Evolutionary conservation across 2,113 vertebrate genomes (phyloP), one percentile per base, ranked within the genome.

Genomic region (Eurypyga helias): DNA sequence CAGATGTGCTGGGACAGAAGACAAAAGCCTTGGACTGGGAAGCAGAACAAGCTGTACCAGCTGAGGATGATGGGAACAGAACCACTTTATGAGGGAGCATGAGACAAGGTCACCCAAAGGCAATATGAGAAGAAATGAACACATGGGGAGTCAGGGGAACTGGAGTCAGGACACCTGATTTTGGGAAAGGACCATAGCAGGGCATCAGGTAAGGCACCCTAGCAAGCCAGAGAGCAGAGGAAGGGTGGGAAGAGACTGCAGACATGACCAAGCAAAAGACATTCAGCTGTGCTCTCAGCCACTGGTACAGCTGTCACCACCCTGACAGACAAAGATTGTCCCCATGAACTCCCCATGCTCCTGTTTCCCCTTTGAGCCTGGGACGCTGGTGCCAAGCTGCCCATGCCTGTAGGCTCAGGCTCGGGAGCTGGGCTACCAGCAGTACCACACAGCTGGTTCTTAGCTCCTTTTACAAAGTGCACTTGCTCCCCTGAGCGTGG

Each of bases 81-180:
- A 85, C 13, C 24, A 36, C 57, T 84, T 76, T 14, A 55, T 28
- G 38, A 91, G 45, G 89, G 95, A 89, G 36, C 31, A 45, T 49
- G 41, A 83, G 49, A 54, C 25, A 73, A 65, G 15, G 45, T 92
- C 77, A 86, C 31, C 18, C 14, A 41, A 87, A 81, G 51, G 31
- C 2, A 13, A 6, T 15, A 8, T 57, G 55, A 75, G 60, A 60
- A 70, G 28, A 80, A 5, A 1, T 17, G 54, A 52, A 57, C 43
- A 41, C 20, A 43, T 78, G 52, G 25, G 31, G 17, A 15, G 31
- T 21, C 7, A 16, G 21, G 11, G 17, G n/a, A 66, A 26, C 46
- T 38, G 34, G 45, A 43, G 24, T 13, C 51, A 49, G 70, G 33
- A 26, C 34, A 57, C 16, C 1, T 0, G 0, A 7, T 24, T 77